These are phyloP conservation scores for Nannobrachium achirus DNA, from an alignment of 2,113 vertebrate genomes.

Conservation along the genomic window DNA sequence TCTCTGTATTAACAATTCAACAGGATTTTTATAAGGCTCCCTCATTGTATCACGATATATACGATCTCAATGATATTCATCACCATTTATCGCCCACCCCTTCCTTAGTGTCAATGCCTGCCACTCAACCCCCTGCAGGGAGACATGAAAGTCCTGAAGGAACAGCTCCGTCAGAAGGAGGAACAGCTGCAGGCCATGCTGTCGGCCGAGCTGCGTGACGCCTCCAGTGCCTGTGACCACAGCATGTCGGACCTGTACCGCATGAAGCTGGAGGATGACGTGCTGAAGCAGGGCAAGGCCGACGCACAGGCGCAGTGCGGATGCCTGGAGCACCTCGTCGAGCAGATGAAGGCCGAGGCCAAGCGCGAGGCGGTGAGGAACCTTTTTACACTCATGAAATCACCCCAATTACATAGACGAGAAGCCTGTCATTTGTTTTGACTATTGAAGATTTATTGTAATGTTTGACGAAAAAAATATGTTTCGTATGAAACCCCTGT, in stretches of 20 bases:
- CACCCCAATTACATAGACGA: too few relatives aligned
- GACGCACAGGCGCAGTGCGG: slow-evolving; percentile 84
- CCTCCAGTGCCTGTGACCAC: slow-evolving; percentile 90
- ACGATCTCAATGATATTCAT: too few relatives aligned
- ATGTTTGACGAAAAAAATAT: too few relatives aligned
- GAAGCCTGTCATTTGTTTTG: too few relatives aligned
- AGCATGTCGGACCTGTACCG: slow-evolving; percentile 94
- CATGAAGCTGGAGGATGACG: slow-evolving; percentile 85
- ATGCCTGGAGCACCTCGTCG: slow-evolving; percentile 71
- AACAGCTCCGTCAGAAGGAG: slow-evolving; percentile 93
- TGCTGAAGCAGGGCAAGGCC: slow-evolving; percentile 77
- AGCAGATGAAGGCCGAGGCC: slow-evolving; percentile 76
- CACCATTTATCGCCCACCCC: too few relatives aligned
- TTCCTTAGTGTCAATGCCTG: too few relatives aligned
- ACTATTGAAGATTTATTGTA: too few relatives aligned
- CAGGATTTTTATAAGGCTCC: too few relatives aligned
- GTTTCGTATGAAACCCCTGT: too few relatives aligned
- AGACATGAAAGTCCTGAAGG: slow-evolving; percentile 85
- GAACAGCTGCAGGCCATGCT: slow-evolving; percentile 93
- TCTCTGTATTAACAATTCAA: too few relatives aligned
- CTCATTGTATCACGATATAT: too few relatives aligned
- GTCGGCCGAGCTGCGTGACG: slow-evolving; percentile 90
- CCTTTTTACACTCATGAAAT: too few relatives aligned
- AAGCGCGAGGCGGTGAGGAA: slow-evolving; percentile 84
- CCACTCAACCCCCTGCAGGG: slow-evolving; percentile 83